Percentiles rank a stretch among this genome's conserved stretches.
These are phyloP conservation scores for Chaenocephalus aceratus DNA, from an alignment of 2,113 vertebrate species.

Conservation along the genomic window DNA sequence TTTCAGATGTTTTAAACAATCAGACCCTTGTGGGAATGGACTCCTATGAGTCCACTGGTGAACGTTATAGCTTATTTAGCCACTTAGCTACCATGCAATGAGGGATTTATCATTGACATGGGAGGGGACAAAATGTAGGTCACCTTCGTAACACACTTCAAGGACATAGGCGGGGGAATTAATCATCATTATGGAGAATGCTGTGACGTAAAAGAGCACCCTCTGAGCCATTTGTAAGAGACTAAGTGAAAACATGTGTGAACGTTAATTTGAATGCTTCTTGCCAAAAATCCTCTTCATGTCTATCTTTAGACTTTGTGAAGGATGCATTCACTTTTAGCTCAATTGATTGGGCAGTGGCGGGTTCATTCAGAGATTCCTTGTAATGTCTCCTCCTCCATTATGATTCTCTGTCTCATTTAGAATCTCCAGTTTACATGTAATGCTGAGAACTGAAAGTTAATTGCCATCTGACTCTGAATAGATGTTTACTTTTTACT, in stretches of 20 bases:
- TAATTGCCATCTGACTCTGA: conserved; percentile 20
- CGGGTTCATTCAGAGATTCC: conserved; percentile 38
- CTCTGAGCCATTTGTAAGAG: conserved; percentile 22
- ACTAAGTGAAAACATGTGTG: not conserved
- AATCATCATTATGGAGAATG: conserved; percentile 42
- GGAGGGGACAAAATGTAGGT: conserved; percentile 53
- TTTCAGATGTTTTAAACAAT: too few relatives aligned
- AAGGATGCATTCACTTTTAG: conserved; percentile 23
- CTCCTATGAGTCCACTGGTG: not conserved
- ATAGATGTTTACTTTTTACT: not conserved
- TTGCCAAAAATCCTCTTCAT: conserved; percentile 7
- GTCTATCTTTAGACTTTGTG: conserved; percentile 29
- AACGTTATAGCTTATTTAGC: conserved; percentile 8
- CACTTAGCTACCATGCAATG: conserved; percentile 7
- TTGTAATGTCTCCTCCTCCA: not conserved
- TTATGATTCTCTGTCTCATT: not conserved
- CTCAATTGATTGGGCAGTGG: conserved; percentile 25
- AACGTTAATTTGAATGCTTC: not conserved
- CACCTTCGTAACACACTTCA: conserved; percentile 53
- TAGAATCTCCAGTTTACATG: conserved; percentile 28
- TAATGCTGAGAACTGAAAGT: conserved; percentile 16
- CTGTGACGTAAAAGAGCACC: conserved; percentile 39
- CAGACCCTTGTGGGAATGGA: too few relatives aligned
- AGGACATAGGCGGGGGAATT: conserved; percentile 48
- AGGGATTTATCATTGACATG: conserved; percentile 40